A percentile compares a stretch with the other conserved stretches of the same genome.
Evolutionary conservation across 2,797 vertebrate species (phyloP).

Genomic region (Leuciscus waleckii): DNA sequence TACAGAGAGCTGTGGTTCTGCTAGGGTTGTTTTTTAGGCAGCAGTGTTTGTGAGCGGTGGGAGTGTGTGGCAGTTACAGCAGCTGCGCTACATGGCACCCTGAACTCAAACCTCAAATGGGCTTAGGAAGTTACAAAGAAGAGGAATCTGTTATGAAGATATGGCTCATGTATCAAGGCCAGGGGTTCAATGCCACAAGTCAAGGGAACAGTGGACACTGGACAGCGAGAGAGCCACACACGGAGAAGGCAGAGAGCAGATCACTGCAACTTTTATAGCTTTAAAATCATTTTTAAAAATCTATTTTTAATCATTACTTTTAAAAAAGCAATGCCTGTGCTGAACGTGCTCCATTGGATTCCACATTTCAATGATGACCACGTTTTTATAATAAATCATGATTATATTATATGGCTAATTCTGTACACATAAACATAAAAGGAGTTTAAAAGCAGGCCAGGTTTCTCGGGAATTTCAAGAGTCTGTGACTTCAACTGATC

Average conservation of each 20-base stretch:
- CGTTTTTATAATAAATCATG: background rate
- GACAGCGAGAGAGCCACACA: slow-evolving; percentile 40
- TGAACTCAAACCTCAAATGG: slow-evolving; percentile 45
- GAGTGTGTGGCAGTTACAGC: slow-evolving; percentile 55
- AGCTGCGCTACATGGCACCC: slow-evolving; percentile 45
- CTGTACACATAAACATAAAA: background rate
- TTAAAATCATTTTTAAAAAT: background rate
- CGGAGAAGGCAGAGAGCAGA: slow-evolving; percentile 9
- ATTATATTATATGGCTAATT: background rate
- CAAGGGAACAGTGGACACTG: slow-evolving; percentile 53
- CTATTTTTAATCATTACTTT: background rate
- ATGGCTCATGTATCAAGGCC: slow-evolving; percentile 57
- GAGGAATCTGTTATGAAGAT: slow-evolving; percentile 57
- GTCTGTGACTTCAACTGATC: background rate
- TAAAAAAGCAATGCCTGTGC: background rate
- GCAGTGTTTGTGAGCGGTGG: slow-evolving; percentile 29
- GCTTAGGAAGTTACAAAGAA: slow-evolving; percentile 38
- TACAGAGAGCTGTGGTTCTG: slow-evolving; percentile 50
- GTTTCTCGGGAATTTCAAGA: background rate
- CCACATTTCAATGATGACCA: background rate
- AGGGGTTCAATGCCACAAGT: slow-evolving; percentile 57
- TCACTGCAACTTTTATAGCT: background rate
- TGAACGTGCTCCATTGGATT: background rate
- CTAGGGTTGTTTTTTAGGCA: slow-evolving; percentile 22
- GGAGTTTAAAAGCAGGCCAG: background rate